These are phyloP conservation scores for Gobio gobio DNA, from an alignment of 2,113 vertebrate species.

Conservation along the genomic window DNA sequence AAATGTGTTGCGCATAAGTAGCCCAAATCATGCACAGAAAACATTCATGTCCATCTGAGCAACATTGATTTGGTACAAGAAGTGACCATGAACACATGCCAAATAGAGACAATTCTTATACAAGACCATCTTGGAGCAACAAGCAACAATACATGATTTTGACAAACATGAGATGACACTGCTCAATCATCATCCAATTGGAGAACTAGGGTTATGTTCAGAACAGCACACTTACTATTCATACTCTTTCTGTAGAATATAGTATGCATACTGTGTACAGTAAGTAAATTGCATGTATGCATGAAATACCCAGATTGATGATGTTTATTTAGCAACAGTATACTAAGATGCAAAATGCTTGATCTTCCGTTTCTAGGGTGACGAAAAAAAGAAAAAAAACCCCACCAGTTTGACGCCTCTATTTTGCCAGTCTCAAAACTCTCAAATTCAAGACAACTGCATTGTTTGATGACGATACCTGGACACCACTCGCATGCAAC, in stretches of 20 bases:
- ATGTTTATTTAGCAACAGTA: neutral
- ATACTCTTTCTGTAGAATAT: neutral
- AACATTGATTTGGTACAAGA: neutral
- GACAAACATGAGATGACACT: constrained; percentile 10
- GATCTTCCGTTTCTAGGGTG: too few species aligned
- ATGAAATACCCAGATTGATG: neutral
- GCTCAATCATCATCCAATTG: neutral
- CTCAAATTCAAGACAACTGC: neutral
- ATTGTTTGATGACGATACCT: neutral
- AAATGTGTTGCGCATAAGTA: neutral
- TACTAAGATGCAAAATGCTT: too few species aligned
- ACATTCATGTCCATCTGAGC: neutral
- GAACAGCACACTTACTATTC: neutral
- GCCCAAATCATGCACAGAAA: constrained; percentile 3
- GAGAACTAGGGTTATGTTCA: neutral
- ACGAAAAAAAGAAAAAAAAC: neutral
- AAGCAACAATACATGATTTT: neutral
- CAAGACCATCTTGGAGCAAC: constrained; percentile 3
- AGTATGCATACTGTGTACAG: neutral
- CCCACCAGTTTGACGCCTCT: neutral
- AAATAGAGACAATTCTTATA: neutral
- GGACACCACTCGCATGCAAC: neutral
- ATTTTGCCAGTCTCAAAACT: neutral
- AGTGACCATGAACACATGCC: neutral
- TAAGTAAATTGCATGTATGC: too few species aligned